phyloP scores from a whole-genome alignment of 2,113 vertebrate genomes.

The Natator depressus region DNA sequence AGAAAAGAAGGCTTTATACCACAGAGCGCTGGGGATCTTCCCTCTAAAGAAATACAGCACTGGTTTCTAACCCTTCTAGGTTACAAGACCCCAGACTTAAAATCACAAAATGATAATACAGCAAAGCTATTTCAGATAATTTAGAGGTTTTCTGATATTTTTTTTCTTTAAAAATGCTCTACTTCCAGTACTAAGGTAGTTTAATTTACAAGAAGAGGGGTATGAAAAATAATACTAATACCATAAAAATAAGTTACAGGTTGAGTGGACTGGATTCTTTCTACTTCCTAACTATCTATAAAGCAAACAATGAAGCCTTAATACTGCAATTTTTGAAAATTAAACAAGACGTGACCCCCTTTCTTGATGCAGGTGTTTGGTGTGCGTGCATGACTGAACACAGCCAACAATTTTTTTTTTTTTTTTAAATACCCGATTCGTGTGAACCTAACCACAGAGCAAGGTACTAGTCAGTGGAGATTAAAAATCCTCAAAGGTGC shows the following conservation, averaged over 20 bases:
- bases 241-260: background rate
- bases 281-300: background rate
- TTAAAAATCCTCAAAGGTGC: background rate
- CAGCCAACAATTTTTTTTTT: background rate
- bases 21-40: background rate
- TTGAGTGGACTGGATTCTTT: background rate
- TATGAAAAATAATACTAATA: background rate
- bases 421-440: background rate
- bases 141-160: background rate
- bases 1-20: background rate
- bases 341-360: background rate
- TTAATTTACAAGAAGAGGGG: background rate
- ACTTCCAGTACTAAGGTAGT: background rate
- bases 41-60: background rate
- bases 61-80: background rate
- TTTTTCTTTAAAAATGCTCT: background rate
- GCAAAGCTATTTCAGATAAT: background rate
- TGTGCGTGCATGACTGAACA: background rate
- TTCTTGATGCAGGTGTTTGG: background rate
- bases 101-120: background rate
- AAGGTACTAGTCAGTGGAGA: background rate
- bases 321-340: background rate
- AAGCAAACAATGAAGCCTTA: background rate
- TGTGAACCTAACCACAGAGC: background rate
- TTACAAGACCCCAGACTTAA: background rate